phyloP scores from a whole-genome alignment of 2,888 invertebrate species.

The Chrysolina haemoptera region DNA sequence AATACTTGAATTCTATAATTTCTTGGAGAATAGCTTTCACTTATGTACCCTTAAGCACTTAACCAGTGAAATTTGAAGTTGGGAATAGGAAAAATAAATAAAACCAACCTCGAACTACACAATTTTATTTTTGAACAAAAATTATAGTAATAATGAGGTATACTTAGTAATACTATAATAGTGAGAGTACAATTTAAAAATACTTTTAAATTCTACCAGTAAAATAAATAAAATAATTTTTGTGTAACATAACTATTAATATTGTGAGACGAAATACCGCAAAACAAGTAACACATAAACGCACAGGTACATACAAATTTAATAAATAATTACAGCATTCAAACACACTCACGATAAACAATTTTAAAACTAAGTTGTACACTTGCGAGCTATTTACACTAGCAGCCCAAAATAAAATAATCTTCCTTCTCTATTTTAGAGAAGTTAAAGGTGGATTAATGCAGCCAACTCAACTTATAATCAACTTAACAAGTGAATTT shows the following conservation, averaged over 20 bases:
- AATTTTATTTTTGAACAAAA: constrained; percentile 62
- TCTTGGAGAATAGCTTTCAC: too few species aligned
- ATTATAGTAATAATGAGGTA: constrained; percentile 65
- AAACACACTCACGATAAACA: constrained; percentile 35
- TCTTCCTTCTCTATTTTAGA: neutral
- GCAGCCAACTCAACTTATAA: too few species aligned
- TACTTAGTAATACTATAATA: constrained; percentile 64
- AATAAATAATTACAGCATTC: constrained; percentile 55
- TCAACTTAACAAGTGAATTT: too few species aligned
- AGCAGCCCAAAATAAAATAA: constrained; percentile 39
- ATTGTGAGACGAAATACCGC: constrained; percentile 42
- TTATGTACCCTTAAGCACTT: too few species aligned
- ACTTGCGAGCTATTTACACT: constrained; percentile 43
- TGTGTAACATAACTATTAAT: constrained; percentile 27
- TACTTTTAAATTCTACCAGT: constrained; percentile 41
- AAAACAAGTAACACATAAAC: constrained; percentile 47
- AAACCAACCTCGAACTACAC: constrained; percentile 33
- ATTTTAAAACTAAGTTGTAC: constrained; percentile 48
- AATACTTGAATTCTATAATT: too few species aligned
- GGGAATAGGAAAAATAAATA: constrained; percentile 30
- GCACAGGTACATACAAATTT: constrained; percentile 52
- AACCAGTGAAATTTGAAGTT: too few species aligned
- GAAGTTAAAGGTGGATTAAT: too few species aligned
- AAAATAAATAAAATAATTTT: constrained; percentile 44
- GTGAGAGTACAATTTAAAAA: constrained; percentile 56